Evolutionary conservation across 2,888 invertebrate species (phyloP), one percentile per base, ranked within the genome.

Genomic region (Oxycera nigricornis): DNA sequence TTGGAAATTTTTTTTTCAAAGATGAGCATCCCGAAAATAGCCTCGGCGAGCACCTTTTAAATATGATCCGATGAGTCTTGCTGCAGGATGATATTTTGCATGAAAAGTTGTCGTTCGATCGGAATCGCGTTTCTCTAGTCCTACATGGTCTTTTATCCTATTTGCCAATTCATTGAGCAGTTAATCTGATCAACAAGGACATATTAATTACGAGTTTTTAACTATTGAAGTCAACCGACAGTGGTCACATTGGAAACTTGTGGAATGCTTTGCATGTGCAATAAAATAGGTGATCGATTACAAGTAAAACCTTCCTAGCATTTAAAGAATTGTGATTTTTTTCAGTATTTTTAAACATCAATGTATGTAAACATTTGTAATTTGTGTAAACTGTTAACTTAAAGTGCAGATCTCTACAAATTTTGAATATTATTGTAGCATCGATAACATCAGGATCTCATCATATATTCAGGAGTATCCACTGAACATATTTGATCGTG

Each of bases 11-110:
- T 20, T n/a, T n/a, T 17, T 2, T 20, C 4, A 17, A 55, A 28
- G 11, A 52, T 26, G 52, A 11, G 20, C 20, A 55, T 4, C 17
- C 26, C 28, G 41, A 65, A 14, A 22, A 41, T 20, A 39, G 24
- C 24, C 41, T 39, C 65, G 65, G 65, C 26, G 14, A 9, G 24
- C 1, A n/a, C 39, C 41, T 65, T 65, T 65, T 65, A 65, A 61
- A 65, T 2, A 65, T 30, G 65, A 65, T 65, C 28, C 41, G n/a
- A 4, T 14, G 24, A 28, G 30, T 20, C 24, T 41, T 59, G 2
- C 2, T 30, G 11, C 46, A 46, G n/a, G n/a, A 46, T 46, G 46
- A n/a, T 46, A 11, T 14, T 7, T 46, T 3, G 46, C 17, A 35
- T 35, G 6, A 17, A 46, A 46, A 2, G 17, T 7, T 14, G 3